Evolutionary conservation across 2,888 invertebrate species (phyloP).

Genomic region (Athalia circularis): DNA sequence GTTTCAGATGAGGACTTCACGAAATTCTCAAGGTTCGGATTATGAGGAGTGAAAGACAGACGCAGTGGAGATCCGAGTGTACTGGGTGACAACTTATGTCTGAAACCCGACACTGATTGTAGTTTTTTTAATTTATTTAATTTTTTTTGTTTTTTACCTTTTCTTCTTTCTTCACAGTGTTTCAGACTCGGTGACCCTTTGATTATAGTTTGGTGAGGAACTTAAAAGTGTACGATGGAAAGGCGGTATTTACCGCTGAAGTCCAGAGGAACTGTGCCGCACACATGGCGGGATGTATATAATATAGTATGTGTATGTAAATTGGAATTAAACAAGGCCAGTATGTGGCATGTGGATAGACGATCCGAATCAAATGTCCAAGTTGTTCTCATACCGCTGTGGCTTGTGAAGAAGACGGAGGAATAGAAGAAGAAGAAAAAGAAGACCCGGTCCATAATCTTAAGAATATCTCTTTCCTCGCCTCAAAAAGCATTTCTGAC

Average conservation of each 20-base stretch:
- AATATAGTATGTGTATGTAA: slow-evolving; percentile 10
- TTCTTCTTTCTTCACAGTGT: background rate
- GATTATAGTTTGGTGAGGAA: background rate
- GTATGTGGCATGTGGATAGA: slow-evolving; percentile 4
- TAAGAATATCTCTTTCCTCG: slow-evolving; percentile 21
- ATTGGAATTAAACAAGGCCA: slow-evolving; percentile 18
- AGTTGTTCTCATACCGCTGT: too few relatives aligned
- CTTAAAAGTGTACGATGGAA: slow-evolving; percentile 7
- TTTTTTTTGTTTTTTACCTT: slow-evolving; percentile 23
- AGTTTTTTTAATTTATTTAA: slow-evolving; percentile 1
- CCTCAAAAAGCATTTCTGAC: slow-evolving; percentile 12
- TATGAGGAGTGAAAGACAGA: background rate
- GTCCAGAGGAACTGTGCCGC: background rate
- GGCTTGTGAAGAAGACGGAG: too few relatives aligned
- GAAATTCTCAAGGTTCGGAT: slow-evolving; percentile 4
- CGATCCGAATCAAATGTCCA: slow-evolving; percentile 18
- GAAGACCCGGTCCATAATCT: slow-evolving; percentile 20
- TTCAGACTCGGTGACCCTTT: background rate
- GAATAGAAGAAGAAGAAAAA: too few relatives aligned
- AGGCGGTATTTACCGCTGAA: background rate
- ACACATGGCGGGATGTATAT: background rate
- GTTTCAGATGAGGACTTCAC: background rate
- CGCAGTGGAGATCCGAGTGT: background rate
- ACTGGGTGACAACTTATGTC: slow-evolving; percentile 28
- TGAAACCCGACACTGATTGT: slow-evolving; percentile 23